Conservation (phyloP, 1,140 invertebrate species). For the Hylaeus anthracinus region DNA sequence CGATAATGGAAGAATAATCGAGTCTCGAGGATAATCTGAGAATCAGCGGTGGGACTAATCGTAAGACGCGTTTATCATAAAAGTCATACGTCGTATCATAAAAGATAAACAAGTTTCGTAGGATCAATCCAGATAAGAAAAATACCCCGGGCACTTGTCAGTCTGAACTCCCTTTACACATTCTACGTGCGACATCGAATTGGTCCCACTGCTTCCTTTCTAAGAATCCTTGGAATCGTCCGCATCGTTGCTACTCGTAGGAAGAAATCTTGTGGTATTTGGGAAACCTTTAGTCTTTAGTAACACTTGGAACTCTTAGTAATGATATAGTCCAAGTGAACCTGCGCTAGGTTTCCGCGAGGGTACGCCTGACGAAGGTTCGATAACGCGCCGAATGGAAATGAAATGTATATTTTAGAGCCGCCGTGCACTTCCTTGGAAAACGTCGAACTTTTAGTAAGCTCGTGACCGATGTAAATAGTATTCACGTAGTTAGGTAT, state of each 20-base stretch:
- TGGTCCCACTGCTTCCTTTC: background rate
- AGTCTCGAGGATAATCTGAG: no score
- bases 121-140: no score
- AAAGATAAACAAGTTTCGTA: no score
- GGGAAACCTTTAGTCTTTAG: background rate
- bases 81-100: no score
- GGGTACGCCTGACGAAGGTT: background rate
- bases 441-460: background rate
- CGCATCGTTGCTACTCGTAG: background rate
- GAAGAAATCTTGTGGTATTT: background rate
- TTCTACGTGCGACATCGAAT: no score
- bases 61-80: no score
- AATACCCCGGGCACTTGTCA: no score
- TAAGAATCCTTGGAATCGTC: background rate
- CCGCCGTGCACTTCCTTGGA: background rate
- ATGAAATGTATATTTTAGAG: slow-evolving; percentile 5
- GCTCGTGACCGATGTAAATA: slow-evolving; percentile 30
- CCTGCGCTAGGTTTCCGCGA: background rate
- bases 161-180: no score
- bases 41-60: no score
- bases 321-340: background rate
- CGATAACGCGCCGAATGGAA: background rate
- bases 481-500: slow-evolving; percentile 9
- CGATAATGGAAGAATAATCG: background rate
- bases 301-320: background rate